These are phyloP conservation scores for Petrosia ficiformis DNA, from an alignment of 37 sponge, comb jelly and placozoan genomes.

Conservation along the genomic window DNA sequence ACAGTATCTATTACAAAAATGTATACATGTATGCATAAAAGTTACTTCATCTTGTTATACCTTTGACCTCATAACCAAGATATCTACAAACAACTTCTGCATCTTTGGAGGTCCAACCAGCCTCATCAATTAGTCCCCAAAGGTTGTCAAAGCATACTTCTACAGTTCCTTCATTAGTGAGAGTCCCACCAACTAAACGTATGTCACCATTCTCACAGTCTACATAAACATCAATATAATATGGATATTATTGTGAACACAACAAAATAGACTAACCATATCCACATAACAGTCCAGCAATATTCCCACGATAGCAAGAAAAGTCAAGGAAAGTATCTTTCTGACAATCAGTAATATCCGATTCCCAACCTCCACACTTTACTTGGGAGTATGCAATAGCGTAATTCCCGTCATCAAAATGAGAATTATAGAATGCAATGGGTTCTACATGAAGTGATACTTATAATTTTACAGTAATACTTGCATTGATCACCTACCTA, in stretches of 20 bases:
- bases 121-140: background rate
- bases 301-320: background rate
- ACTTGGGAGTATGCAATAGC: background rate
- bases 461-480: background rate
- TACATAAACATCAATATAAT: background rate
- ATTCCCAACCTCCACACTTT: constrained; percentile 5
- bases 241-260: background rate
- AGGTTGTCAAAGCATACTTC: background rate
- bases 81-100: constrained; percentile 2
- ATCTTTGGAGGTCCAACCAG: background rate
- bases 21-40: background rate
- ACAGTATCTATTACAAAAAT: background rate
- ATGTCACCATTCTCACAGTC: constrained; percentile 1
- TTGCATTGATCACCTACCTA: background rate
- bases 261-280: too few relatives aligned
- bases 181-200: background rate
- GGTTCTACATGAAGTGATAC: background rate
- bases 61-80: background rate
- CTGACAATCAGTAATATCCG: background rate
- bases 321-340: background rate
- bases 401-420: background rate
- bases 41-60: background rate
- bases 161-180: background rate
- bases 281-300: constrained; percentile 9
- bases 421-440: background rate